A percentile compares a stretch with the other conserved stretches of the same genome.
phyloP scores from a whole-genome alignment of 2,113 vertebrate genomes.

The Bufo bufo region DNA sequence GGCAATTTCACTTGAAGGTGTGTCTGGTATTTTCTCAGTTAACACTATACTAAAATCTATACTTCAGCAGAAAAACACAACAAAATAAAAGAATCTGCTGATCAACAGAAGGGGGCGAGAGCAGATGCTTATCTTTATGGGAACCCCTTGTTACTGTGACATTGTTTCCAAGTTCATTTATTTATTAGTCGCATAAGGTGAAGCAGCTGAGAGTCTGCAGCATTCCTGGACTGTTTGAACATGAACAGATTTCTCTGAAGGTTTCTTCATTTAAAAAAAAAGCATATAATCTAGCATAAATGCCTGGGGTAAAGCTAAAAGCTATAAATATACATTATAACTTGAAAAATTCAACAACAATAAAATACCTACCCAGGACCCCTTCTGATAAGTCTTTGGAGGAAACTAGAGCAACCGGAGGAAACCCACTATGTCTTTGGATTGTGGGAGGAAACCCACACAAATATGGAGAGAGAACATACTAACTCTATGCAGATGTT shows the following conservation, averaged over 20 bases:
- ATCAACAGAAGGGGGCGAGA: background rate
- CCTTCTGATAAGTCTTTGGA: too few species aligned
- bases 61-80: background rate
- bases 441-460: too few species aligned
- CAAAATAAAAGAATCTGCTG: background rate
- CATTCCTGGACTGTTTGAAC: constrained; percentile 2
- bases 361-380: too few species aligned
- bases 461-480: too few species aligned
- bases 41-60: background rate
- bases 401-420: too few species aligned
- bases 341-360: too few species aligned
- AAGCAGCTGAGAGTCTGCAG: background rate
- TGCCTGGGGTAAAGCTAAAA: background rate
- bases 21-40: constrained; percentile 7
- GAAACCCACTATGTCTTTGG: too few species aligned
- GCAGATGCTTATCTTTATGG: background rate
- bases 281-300: background rate
- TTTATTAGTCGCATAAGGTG: background rate
- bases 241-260: constrained; percentile 21
- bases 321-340: too few species aligned
- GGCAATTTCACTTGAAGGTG: background rate
- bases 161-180: background rate
- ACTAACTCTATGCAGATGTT: too few species aligned
- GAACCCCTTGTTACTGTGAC: background rate
- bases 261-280: background rate